phyloP scores from a whole-genome alignment of 2,113 vertebrate species.

The Corythaixoides concolor region DNA sequence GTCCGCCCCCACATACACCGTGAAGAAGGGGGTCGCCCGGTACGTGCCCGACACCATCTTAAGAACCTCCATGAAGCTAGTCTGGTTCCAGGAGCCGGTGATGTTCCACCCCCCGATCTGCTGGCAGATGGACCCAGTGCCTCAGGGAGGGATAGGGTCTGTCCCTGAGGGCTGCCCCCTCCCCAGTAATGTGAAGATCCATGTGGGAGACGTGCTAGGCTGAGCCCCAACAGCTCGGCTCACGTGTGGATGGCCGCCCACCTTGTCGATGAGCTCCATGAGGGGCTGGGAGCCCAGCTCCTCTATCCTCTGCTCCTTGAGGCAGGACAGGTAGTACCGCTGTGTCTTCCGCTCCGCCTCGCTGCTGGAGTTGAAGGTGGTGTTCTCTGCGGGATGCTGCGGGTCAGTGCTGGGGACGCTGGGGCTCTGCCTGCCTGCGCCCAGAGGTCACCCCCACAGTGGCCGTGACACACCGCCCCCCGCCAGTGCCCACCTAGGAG shows the following conservation, averaged over 20 bases:
- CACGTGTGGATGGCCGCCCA: neutral
- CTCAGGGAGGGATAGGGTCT: neutral
- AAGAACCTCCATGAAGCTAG: conserved; percentile 94
- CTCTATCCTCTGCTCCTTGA: conserved; percentile 89
- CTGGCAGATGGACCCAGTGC: neutral
- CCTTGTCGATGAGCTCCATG: conserved; percentile 91
- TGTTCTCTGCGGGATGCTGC: conserved; percentile 78
- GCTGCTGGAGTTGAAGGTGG: conserved; percentile 93
- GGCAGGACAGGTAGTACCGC: conserved; percentile 93
- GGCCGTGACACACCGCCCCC: fast-evolving
- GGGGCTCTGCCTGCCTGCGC: neutral
- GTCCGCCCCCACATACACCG: conserved; percentile 87
- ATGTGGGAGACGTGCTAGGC: fast-evolving
- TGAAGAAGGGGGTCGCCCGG: conserved; percentile 92
- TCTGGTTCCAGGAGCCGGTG: conserved; percentile 90
- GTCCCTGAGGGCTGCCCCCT: neutral
- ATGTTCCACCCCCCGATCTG: conserved; percentile 96
- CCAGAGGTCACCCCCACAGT: fast-evolving
- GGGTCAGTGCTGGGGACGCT: neutral
- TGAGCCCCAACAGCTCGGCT: neutral
- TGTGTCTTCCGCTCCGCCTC: conserved; percentile 95
- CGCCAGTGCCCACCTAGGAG: conserved; percentile 81
- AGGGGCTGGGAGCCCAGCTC: conserved; percentile 92
- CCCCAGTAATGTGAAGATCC: fast-evolving
- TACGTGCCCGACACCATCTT: conserved; percentile 92